A percentile compares a stretch with the other conserved stretches of the same genome.
These are phyloP conservation scores for Cephonodes hylas DNA, from an alignment of 2,888 invertebrate genomes.

Conservation along the genomic window DNA sequence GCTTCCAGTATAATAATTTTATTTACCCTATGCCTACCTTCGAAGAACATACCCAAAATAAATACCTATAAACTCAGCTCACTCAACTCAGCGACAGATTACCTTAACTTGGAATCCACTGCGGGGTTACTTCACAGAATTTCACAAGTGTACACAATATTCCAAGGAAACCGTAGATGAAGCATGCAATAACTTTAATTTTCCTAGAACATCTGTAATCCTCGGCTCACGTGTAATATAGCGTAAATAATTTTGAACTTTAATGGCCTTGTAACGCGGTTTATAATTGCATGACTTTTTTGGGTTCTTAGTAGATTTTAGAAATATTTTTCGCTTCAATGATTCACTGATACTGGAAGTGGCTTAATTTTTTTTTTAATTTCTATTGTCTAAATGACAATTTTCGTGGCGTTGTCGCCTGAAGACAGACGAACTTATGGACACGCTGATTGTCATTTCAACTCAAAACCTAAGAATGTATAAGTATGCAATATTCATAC, in stretches of 20 bases:
- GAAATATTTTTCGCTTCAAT: conserved; percentile 8
- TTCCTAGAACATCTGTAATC: conserved; percentile 13
- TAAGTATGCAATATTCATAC: too few relatives aligned
- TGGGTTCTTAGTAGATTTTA: not conserved
- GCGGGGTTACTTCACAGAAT: not conserved
- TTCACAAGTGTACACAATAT: not conserved
- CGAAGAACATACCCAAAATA: too few relatives aligned
- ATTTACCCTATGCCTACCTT: too few relatives aligned
- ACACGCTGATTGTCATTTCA: too few relatives aligned
- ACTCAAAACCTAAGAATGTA: too few relatives aligned
- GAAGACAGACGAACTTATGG: too few relatives aligned
- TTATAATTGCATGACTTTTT: not conserved
- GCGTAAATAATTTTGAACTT: not conserved
- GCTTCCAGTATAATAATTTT: too few relatives aligned
- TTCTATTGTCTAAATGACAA: too few relatives aligned
- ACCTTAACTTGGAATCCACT: not conserved
- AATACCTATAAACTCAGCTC: not conserved
- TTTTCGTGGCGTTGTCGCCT: not conserved
- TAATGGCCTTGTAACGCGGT: not conserved
- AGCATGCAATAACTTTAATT: conserved; percentile 3
- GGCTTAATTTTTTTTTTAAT: too few relatives aligned
- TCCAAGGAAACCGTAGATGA: conserved; percentile 7
- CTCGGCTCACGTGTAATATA: not conserved
- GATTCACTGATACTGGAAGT: not conserved
- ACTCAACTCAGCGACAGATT: not conserved